Evolutionary conservation across 2,888 invertebrate species (phyloP).

Genomic region (Zygothrica quintamaculata): DNA sequence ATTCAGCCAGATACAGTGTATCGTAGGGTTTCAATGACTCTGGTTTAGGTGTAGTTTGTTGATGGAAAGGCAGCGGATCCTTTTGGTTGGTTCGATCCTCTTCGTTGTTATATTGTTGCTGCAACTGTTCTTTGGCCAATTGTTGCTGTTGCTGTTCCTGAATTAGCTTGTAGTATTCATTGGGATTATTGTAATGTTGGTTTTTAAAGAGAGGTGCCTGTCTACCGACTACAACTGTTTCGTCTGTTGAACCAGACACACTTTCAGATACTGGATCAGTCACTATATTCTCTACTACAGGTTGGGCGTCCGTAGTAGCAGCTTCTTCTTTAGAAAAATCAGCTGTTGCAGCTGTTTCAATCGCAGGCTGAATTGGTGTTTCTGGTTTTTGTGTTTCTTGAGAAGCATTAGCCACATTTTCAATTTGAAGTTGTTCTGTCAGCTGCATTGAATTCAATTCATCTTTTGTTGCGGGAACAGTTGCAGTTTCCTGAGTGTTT

Average conservation of each 20-base stretch:
- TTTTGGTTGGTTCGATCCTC: conserved; percentile 4
- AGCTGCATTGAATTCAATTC: too few relatives aligned
- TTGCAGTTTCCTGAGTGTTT: too few relatives aligned
- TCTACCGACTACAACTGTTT: conserved; percentile 12
- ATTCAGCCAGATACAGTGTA: conserved; percentile 33
- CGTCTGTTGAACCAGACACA: conserved; percentile 7
- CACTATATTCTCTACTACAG: neutral
- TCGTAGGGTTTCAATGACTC: conserved; percentile 27
- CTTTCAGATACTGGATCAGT: conserved; percentile 6
- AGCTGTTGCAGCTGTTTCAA: too few relatives aligned
- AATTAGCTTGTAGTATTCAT: conserved; percentile 57
- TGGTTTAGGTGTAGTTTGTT: conserved; percentile 41
- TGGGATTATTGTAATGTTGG: conserved; percentile 50
- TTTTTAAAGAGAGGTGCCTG: conserved; percentile 60
- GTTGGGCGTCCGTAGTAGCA: neutral
- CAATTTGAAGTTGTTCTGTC: too few relatives aligned
- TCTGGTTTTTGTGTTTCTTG: neutral
- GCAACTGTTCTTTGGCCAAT: neutral
- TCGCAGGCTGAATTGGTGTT: too few relatives aligned
- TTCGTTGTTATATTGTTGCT: neutral
- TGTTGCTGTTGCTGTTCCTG: conserved; percentile 41
- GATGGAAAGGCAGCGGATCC: conserved; percentile 3
- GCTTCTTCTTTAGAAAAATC: neutral
- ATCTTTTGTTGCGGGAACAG: too few relatives aligned
- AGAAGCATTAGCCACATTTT: neutral